These are phyloP conservation scores for Anagyrus pseudococci DNA, from an alignment of 2,888 invertebrate species.

Conservation along the genomic window DNA sequence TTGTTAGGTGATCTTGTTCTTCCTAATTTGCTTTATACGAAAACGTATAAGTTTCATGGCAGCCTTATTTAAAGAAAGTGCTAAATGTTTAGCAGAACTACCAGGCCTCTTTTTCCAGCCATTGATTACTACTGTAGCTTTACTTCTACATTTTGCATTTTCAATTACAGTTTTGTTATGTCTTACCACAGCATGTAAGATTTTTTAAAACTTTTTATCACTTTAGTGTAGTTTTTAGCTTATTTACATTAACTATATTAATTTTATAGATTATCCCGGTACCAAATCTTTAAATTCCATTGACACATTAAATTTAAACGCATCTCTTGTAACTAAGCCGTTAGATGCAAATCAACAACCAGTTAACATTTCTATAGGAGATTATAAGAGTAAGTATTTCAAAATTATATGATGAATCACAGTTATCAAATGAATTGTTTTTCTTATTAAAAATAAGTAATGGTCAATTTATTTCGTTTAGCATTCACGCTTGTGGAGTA, in stretches of 20 bases:
- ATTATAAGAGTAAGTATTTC: conserved; percentile 52
- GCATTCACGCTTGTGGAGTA: conserved; percentile 75
- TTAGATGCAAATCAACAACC: conserved; percentile 25
- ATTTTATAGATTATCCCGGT: conserved; percentile 57
- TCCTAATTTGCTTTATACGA: conserved; percentile 78
- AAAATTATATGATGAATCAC: background rate
- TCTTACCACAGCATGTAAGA: conserved; percentile 83
- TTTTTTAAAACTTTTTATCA: conserved; percentile 43
- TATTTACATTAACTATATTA: background rate
- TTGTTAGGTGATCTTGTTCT: conserved; percentile 72
- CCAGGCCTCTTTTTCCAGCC: conserved; percentile 88
- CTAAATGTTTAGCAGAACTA: conserved; percentile 82
- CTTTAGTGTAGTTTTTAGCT: background rate
- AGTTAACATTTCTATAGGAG: conserved; percentile 46
- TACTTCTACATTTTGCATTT: conserved; percentile 81
- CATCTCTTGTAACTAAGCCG: conserved; percentile 25
- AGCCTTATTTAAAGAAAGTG: conserved; percentile 87
- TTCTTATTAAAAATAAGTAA: background rate
- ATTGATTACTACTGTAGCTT: conserved; percentile 79
- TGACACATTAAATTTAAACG: conserved; percentile 48
- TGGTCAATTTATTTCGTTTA: conserved; percentile 45
- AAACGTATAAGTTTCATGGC: conserved; percentile 84
- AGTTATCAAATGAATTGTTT: background rate
- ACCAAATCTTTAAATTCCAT: conserved; percentile 51
- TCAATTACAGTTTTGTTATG: conserved; percentile 88